Evolutionary conservation across 2,113 vertebrate genomes (phyloP).

Genomic region (Sylvilagus bachmani): DNA sequence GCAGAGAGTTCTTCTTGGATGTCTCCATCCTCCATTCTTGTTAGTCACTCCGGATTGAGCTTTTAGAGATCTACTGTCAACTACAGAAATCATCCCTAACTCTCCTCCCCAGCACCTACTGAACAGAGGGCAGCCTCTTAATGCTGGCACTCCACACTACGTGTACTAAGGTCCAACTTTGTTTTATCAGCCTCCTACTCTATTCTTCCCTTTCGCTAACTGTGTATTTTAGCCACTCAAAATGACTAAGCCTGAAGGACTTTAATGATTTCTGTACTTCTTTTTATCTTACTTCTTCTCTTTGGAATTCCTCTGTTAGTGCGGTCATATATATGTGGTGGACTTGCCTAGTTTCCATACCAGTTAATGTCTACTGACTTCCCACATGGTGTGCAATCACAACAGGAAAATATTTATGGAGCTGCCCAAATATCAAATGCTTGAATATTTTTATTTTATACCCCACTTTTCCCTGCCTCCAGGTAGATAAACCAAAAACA

Average conservation of each 20-base stretch:
- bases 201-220: neutral
- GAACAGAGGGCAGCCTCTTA: neutral
- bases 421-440: neutral
- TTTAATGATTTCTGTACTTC: neutral
- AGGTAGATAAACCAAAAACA: neutral
- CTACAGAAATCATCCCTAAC: neutral
- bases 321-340: too few species aligned
- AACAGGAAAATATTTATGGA: conserved; percentile 23
- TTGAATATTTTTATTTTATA: conserved; percentile 32
- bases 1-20: neutral
- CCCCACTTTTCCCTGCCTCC: neutral
- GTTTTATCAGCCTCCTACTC: neutral
- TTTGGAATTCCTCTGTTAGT: neutral
- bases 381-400: neutral
- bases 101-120: neutral
- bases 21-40: neutral
- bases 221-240: neutral
- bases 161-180: neutral
- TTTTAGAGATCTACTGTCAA: neutral
- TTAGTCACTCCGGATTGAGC: neutral
- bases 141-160: neutral
- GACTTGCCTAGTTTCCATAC: neutral
- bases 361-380: neutral
- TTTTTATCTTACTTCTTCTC: neutral
- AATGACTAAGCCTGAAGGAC: neutral